Base-by-base conservation (phyloP, 2,113 vertebrate genomes). In the Prunella himalayana region DNA sequence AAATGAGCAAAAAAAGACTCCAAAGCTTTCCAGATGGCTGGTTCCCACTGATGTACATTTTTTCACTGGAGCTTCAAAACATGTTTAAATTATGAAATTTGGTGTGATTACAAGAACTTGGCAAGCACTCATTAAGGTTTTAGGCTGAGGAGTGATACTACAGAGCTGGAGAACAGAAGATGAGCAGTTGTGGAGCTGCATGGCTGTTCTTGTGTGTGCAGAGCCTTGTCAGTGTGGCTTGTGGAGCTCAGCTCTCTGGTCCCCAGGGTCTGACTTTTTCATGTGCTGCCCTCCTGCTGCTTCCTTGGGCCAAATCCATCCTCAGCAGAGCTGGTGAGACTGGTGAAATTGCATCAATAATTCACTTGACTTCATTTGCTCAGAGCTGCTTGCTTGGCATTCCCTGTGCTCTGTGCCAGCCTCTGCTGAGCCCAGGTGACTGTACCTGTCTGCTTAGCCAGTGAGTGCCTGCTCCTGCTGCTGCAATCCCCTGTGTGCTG, bases 11-110 rank as follows among this genome's bases (percentile, higher is more conserved):
- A 96, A 95, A 94, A 76, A 91, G 76, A 81, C 63, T 95, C 85
- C 64, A 53, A 83, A 96, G 82, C 80, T 92, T 95, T 96, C 94
- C 95, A 96, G 95, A 96, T 96, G 93, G 93, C 88, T 96, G 80
- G 69, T 95, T 95, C 94, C 88, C 90, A 86, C 93, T 97, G 91
- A 95, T 95, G 89, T 87, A 92, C 56, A 1, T 77, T 93, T 94
- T 95, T 92, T 68, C 80, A 92, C 77, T 23, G 25, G 51, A 95
- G 93, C 82, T 92, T 96, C 93, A 96, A 92, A 95, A 90, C 86
- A 90, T 95, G 64, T 84, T 96, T 96, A 88, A 97, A 93, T 96
- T 84, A 92, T 64, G 69, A 92, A 88, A 93, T 95, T 95, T 88
- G 86, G 94, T 96, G 85, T 92, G 87, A 96, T 90, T 94, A 95